Evolutionary conservation across 2,113 vertebrate genomes (phyloP).

Genomic region (Stercorarius parasiticus): DNA sequence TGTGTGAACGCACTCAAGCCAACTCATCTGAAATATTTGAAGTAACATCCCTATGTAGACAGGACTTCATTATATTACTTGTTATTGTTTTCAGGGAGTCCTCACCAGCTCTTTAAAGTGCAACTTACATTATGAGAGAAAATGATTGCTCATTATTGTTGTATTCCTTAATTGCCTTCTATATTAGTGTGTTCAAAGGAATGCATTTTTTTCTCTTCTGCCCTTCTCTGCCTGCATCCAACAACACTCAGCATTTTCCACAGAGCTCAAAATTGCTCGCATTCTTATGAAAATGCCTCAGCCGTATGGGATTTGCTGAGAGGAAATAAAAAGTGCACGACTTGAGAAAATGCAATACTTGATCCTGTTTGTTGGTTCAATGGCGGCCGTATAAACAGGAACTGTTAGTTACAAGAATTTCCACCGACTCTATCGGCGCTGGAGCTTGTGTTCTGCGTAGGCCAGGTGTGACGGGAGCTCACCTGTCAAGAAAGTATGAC

Average conservation of each 20-base stretch:
- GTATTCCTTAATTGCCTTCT: constrained; percentile 39
- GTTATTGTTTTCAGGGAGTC: constrained; percentile 18
- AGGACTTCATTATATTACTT: neutral
- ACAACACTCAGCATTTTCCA: constrained; percentile 54
- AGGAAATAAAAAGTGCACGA: constrained; percentile 46
- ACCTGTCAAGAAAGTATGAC: neutral
- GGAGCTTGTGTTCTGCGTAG: neutral
- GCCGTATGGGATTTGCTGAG: constrained; percentile 28
- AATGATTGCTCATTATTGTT: constrained; percentile 31
- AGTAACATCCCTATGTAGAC: neutral
- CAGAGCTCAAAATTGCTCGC: constrained; percentile 26
- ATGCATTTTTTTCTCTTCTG: neutral
- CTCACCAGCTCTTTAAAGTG: constrained; percentile 26
- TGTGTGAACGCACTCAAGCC: neutral
- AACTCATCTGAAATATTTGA: neutral
- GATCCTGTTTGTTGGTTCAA: neutral
- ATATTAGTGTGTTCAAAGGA: constrained; percentile 30
- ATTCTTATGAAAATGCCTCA: constrained; percentile 56
- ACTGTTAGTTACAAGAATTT: neutral
- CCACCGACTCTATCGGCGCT: neutral
- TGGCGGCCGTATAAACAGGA: neutral
- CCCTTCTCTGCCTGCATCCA: constrained; percentile 1
- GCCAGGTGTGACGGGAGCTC: neutral
- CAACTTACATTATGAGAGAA: constrained; percentile 10
- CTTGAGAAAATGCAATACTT: constrained; percentile 27